These are phyloP conservation scores for Rallus crepitans DNA, from an alignment of 2,797 vertebrate species.

Conservation along the genomic window DNA sequence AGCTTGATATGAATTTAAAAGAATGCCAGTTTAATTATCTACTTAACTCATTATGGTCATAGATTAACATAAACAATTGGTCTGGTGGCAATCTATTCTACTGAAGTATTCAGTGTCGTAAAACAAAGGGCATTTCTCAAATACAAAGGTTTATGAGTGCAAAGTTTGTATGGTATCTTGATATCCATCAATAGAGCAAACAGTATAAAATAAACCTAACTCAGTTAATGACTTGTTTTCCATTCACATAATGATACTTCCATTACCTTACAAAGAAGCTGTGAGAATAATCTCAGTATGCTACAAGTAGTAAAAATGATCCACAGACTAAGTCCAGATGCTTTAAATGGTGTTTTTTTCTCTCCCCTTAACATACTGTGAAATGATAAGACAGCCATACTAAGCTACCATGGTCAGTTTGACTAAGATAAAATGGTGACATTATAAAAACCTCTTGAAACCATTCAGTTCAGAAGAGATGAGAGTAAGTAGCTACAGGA, in stretches of 20 bases:
- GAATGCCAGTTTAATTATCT: constrained; percentile 50
- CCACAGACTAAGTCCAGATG: neutral
- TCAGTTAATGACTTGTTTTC: constrained; percentile 50
- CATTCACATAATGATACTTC: neutral
- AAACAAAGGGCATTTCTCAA: constrained; percentile 48
- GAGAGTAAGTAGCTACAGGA: neutral
- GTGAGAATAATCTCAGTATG: neutral
- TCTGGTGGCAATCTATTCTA: constrained; percentile 33
- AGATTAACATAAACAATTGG: neutral
- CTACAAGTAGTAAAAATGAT: neutral
- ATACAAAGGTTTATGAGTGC: constrained; percentile 17
- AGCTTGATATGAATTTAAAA: constrained; percentile 12
- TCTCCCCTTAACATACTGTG: neutral
- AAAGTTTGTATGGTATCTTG: constrained; percentile 1
- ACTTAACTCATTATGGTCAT: neutral
- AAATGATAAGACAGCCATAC: neutral
- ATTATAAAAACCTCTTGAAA: neutral
- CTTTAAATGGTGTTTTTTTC: neutral
- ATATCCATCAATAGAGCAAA: constrained; percentile 42
- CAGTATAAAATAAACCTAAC: neutral
- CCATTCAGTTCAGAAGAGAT: neutral
- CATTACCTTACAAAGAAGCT: neutral
- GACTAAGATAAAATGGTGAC: neutral
- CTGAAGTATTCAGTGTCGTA: neutral
- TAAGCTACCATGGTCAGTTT: neutral